Evolutionary conservation across 2,113 vertebrate genomes (phyloP).

Genomic region (Hystrix brachyura): DNA sequence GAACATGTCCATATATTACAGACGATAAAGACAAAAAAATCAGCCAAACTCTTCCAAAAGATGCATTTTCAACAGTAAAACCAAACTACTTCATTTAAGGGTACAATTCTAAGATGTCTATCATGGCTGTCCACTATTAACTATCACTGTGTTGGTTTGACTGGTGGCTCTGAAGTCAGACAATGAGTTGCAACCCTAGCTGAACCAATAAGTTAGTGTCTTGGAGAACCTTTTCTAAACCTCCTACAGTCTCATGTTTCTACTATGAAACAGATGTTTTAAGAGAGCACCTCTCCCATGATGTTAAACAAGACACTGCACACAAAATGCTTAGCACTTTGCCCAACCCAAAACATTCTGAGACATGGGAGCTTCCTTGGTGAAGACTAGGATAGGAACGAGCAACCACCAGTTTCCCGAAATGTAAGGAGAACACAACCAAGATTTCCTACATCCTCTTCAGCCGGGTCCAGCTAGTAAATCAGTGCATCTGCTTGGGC

Average conservation of each 20-base stretch:
- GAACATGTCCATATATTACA: not conserved
- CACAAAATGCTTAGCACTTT: not conserved
- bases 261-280: not conserved
- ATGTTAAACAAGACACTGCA: not conserved
- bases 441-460: not conserved
- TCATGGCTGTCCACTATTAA: not conserved
- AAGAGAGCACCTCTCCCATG: not conserved
- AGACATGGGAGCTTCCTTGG: not conserved
- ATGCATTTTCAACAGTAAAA: not conserved
- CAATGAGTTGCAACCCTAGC: no score
- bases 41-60: not conserved
- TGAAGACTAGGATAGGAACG: not conserved
- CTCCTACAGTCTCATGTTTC: not conserved
- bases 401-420: not conserved
- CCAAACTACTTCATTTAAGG: not conserved
- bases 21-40: not conserved
- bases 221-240: not conserved
- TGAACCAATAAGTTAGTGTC: not conserved
- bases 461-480: not conserved
- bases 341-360: not conserved
- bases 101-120: conserved; percentile 4
- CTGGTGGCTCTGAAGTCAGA: not conserved
- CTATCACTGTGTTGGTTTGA: not conserved
- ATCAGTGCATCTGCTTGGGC: not conserved
- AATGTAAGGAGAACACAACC: not conserved